These are phyloP conservation scores for Rhipidura dahli DNA, from an alignment of 2,113 vertebrate species.

Conservation along the genomic window DNA sequence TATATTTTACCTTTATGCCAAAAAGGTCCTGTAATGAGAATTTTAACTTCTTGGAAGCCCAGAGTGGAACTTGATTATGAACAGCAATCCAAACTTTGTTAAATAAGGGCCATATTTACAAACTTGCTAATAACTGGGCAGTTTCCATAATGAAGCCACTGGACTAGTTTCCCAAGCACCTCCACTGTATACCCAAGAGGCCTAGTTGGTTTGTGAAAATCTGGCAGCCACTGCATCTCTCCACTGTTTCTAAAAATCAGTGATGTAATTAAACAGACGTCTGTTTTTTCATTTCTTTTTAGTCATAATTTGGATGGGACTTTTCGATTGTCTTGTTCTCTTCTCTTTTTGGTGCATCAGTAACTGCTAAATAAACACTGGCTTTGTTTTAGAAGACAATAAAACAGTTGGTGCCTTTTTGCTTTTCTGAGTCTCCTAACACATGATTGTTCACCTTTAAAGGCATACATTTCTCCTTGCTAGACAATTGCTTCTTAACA, in stretches of 20 bases:
- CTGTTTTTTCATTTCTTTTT: background rate
- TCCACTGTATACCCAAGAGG: background rate
- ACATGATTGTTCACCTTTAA: background rate
- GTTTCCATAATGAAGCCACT: background rate
- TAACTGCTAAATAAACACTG: background rate
- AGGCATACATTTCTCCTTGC: background rate
- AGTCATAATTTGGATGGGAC: background rate
- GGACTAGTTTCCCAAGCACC: background rate
- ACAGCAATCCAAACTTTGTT: background rate
- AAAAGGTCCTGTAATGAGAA: background rate
- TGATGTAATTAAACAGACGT: accelerated
- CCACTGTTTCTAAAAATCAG: background rate
- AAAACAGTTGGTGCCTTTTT: background rate
- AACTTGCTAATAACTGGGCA: background rate
- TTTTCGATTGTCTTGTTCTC: background rate
- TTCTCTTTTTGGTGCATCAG: background rate
- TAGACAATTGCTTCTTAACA: background rate
- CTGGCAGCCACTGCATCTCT: background rate
- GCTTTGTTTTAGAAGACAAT: background rate
- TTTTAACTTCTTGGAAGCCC: background rate
- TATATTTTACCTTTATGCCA: background rate
- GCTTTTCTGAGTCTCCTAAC: background rate
- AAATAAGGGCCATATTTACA: constrained; percentile 7
- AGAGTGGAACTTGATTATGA: background rate
- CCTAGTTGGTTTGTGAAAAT: background rate